These are phyloP conservation scores for Aselliscus stoliczkanus DNA, from an alignment of 2,797 vertebrate species.

Conservation along the genomic window DNA sequence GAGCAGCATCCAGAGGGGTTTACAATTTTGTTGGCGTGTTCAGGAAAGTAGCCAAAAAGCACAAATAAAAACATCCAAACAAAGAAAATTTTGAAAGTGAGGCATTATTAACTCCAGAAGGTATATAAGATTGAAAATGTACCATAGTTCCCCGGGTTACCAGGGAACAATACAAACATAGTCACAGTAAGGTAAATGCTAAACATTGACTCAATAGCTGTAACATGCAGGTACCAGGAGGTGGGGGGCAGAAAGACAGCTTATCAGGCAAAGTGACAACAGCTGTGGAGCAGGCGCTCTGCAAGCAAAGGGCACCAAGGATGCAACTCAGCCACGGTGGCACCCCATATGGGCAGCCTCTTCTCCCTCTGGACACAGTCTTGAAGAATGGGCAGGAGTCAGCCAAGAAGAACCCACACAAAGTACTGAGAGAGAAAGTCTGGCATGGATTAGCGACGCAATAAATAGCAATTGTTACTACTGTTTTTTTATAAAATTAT, in stretches of 20 bases:
- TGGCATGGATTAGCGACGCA: background rate
- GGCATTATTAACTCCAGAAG: background rate
- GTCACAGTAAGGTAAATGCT: background rate
- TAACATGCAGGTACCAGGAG: background rate
- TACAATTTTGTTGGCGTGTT: too few species aligned
- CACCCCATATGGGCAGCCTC: accelerated
- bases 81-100: background rate
- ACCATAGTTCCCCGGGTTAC: too few species aligned
- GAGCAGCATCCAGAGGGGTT: background rate
- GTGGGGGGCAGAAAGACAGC: background rate
- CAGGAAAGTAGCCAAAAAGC: background rate
- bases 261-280: accelerated
- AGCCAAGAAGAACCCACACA: background rate
- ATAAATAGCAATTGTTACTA: background rate
- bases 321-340: accelerated
- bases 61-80: background rate
- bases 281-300: background rate
- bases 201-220: background rate
- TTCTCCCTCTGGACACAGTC: background rate
- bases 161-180: background rate
- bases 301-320: background rate
- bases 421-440: background rate
- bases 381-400: background rate
- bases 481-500: background rate
- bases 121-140: background rate